phyloP scores from a whole-genome alignment of 1,140 invertebrate species.

The Sarcophaga bullata region DNA sequence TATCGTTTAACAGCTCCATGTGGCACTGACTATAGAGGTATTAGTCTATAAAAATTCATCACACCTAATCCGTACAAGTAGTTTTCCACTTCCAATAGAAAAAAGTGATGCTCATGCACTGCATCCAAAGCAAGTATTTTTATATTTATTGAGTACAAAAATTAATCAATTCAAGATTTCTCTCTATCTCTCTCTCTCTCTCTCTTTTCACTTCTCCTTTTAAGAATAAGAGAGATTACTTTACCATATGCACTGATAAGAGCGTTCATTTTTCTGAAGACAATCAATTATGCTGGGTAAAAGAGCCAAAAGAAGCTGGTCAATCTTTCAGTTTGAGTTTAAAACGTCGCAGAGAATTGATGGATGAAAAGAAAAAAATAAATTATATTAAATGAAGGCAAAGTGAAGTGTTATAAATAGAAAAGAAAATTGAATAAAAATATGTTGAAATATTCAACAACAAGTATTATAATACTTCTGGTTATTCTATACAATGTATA shows the following conservation, averaged over 20 bases:
- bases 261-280: background rate
- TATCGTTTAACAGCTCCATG: no score
- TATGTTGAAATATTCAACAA: constrained; percentile 26
- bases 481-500: background rate
- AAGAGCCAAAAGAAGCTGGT: background rate
- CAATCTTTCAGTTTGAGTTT: constrained; percentile 30
- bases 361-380: background rate
- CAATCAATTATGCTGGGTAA: constrained; percentile 16
- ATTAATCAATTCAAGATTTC: background rate
- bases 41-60: no score
- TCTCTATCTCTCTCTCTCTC: background rate
- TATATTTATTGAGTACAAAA: constrained; percentile 1
- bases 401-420: background rate
- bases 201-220: background rate
- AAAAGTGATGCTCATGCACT: no score
- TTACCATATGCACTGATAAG: constrained; percentile 31
- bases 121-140: no score
- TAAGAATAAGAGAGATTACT: background rate
- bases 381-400: background rate
- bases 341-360: background rate
- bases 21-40: no score
- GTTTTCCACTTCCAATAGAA: no score
- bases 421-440: background rate
- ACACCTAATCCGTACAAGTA: no score
- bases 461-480: background rate